A percentile compares a stretch with the other conserved stretches of the same genome.
phyloP scores from a whole-genome alignment of 2,888 invertebrate species.

The Pyrrhosoma nymphula region DNA sequence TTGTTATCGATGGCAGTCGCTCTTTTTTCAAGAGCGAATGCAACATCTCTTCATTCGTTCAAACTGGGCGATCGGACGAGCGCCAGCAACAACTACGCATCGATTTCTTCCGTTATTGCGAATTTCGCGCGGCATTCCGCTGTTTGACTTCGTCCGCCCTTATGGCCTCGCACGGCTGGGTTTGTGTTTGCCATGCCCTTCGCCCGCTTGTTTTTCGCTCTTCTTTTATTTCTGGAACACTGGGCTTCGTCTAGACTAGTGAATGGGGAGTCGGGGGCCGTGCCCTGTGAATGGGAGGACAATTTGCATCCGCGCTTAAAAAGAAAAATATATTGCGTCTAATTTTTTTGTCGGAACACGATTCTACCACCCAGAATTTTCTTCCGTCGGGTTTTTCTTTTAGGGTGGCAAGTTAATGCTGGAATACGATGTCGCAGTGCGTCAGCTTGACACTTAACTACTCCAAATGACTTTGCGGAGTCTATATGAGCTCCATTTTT shows the following conservation, averaged over 20 bases:
- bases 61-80: no score
- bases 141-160: conserved; percentile 1
- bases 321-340: background rate
- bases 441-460: background rate
- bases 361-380: background rate
- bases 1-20: background rate
- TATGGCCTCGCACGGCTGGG: background rate
- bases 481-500: background rate
- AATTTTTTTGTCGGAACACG: background rate
- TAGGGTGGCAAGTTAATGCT: background rate
- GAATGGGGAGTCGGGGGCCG: background rate
- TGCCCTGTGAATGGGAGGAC: background rate
- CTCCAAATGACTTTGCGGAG: background rate
- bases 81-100: background rate
- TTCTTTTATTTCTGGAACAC: background rate
- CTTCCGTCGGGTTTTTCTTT: background rate
- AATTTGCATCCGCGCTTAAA: background rate
- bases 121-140: background rate
- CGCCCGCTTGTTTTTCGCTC: background rate
- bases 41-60: background rate
- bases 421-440: background rate
- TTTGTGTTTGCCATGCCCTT: background rate
- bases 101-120: background rate
- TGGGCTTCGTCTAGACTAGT: background rate
- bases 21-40: background rate